These are phyloP conservation scores for Epicampocera succincta DNA, from an alignment of 2,888 invertebrate species.

Conservation along the genomic window DNA sequence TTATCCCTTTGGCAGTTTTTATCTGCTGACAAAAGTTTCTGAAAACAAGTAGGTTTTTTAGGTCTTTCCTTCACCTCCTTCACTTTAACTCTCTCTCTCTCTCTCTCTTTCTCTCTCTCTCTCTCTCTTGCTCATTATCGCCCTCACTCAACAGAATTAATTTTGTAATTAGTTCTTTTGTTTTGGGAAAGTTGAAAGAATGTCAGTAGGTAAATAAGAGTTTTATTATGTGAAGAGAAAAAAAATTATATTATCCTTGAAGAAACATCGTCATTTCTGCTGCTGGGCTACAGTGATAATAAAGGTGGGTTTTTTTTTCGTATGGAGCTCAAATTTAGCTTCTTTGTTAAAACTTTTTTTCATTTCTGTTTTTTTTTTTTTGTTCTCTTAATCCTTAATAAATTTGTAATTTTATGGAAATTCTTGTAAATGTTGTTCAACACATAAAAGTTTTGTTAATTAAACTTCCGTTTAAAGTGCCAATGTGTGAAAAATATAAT, in stretches of 20 bases:
- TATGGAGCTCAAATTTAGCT: neutral
- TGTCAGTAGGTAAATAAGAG: slow-evolving; percentile 44
- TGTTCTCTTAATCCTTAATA: slow-evolving; percentile 39
- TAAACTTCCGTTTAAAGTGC: slow-evolving; percentile 74
- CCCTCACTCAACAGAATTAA: slow-evolving; percentile 73
- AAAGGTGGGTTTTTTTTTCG: too few relatives aligned
- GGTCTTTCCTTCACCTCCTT: too few relatives aligned
- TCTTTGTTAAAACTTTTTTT: neutral
- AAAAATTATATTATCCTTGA: neutral
- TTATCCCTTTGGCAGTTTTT: neutral
- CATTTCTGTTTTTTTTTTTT: neutral
- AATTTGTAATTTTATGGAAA: slow-evolving; percentile 48
- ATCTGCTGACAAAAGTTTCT: neutral
- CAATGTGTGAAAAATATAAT: slow-evolving; percentile 79
- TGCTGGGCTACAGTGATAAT: neutral
- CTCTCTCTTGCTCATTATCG: too few relatives aligned
- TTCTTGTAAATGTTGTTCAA: slow-evolving; percentile 50
- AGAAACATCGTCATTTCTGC: neutral
- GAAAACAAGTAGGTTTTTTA: too few relatives aligned
- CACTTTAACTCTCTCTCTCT: too few relatives aligned
- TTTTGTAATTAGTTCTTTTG: slow-evolving; percentile 79
- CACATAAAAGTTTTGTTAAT: slow-evolving; percentile 66
- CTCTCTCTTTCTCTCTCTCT: too few relatives aligned
- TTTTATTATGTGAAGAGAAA: slow-evolving; percentile 22
- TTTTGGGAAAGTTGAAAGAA: slow-evolving; percentile 61